phyloP scores from a whole-genome alignment of 2,113 vertebrate genomes.

The Pao palembangensis region DNA sequence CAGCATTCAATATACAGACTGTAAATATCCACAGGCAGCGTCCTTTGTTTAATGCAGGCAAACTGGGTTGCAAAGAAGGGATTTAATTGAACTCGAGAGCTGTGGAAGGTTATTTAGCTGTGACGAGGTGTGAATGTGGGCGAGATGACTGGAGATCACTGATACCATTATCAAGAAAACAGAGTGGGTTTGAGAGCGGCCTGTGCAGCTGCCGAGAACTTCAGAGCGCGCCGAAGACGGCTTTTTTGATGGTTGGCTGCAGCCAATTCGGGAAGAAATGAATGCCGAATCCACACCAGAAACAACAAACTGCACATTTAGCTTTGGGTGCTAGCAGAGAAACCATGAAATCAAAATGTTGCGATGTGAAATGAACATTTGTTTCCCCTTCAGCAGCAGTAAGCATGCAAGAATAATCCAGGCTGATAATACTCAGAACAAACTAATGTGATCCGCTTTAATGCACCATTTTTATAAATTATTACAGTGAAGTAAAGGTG shows the following conservation, averaged over 20 bases:
- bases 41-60: slow-evolving; percentile 57
- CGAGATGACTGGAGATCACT: slow-evolving; percentile 62
- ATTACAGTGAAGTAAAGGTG: too few relatives aligned
- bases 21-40: slow-evolving; percentile 63
- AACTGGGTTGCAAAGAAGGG: slow-evolving; percentile 53
- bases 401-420: slow-evolving; percentile 19
- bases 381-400: slow-evolving; percentile 13
- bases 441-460: too few relatives aligned
- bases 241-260: background rate
- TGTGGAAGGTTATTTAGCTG: slow-evolving; percentile 67
- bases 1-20: slow-evolving; percentile 52
- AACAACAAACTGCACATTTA: too few relatives aligned
- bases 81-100: slow-evolving; percentile 75
- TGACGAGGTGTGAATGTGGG: slow-evolving; percentile 56
- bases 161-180: slow-evolving; percentile 63
- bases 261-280: background rate
- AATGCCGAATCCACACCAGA: too few relatives aligned
- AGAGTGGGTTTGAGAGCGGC: slow-evolving; percentile 54
- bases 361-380: background rate
- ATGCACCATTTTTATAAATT: too few relatives aligned
- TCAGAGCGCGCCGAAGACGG: background rate
- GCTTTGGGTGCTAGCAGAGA: too few relatives aligned
- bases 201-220: slow-evolving; percentile 39
- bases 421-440: too few relatives aligned
- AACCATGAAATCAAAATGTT: too few relatives aligned